A percentile compares a stretch with the other conserved stretches of the same genome.
These are phyloP conservation scores for Amorpha juglandis DNA, from an alignment of 2,888 invertebrate genomes.

Conservation along the genomic window DNA sequence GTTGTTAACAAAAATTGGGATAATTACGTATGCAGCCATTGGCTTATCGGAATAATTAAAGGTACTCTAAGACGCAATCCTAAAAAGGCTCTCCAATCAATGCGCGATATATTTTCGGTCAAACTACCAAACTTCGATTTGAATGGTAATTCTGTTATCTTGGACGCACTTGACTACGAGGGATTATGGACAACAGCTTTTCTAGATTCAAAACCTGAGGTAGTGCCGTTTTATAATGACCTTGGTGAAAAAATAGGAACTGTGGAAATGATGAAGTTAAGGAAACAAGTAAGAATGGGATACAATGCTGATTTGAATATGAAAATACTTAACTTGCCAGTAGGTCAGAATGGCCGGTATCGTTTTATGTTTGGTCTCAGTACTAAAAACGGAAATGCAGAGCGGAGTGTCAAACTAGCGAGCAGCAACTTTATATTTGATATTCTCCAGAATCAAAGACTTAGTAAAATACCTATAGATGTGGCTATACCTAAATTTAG, in stretches of 20 bases:
- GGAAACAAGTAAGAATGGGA: constrained; percentile 14
- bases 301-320: constrained; percentile 17
- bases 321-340: constrained; percentile 22
- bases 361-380: constrained; percentile 7
- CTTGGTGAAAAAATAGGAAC: constrained; percentile 19
- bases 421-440: constrained; percentile 35
- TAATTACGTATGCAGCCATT: constrained; percentile 16
- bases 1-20: constrained; percentile 20
- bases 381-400: not conserved
- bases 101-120: constrained; percentile 4
- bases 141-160: constrained; percentile 24
- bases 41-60: constrained; percentile 5
- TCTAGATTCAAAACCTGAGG: not conserved
- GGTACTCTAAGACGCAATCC: constrained; percentile 11
- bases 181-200: constrained; percentile 6
- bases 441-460: constrained; percentile 39
- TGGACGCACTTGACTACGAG: constrained; percentile 22
- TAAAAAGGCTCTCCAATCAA: constrained; percentile 8
- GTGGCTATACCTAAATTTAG: constrained; percentile 48
- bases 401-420: not conserved
- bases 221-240: constrained; percentile 25
- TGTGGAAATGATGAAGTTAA: constrained; percentile 23
- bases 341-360: constrained; percentile 19
- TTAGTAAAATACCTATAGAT: constrained; percentile 46
- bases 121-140: constrained; percentile 20